These are phyloP conservation scores for Dryobotodes eremita DNA, from an alignment of 2,888 invertebrate genomes.

Conservation along the genomic window DNA sequence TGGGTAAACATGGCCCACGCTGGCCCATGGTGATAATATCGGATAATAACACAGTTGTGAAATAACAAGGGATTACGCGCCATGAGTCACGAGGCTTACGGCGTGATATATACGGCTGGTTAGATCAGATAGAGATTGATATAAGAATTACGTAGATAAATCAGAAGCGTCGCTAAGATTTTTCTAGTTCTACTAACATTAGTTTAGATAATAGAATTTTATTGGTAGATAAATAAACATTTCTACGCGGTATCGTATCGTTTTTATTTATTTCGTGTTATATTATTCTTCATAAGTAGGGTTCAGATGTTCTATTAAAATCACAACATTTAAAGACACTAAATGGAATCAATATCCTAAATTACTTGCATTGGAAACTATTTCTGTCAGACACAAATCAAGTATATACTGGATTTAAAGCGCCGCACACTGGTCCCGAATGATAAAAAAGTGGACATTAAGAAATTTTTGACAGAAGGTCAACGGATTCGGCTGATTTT, in stretches of 20 bases:
- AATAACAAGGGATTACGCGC: conserved; percentile 73
- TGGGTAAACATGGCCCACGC: conserved; percentile 80
- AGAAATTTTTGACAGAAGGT: too few species aligned
- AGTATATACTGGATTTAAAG: neutral
- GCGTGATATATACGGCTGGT: conserved; percentile 45
- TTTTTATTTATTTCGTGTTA: too few species aligned
- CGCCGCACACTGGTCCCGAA: too few species aligned
- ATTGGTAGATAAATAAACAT: neutral
- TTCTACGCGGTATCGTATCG: neutral
- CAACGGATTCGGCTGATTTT: too few species aligned
- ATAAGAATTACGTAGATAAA: conserved; percentile 30
- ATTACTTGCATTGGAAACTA: conserved; percentile 12
- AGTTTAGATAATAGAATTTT: neutral
- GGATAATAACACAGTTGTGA: conserved; percentile 79
- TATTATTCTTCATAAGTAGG: neutral
- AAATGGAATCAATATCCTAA: conserved; percentile 10
- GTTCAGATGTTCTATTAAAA: neutral
- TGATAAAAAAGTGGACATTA: too few species aligned
- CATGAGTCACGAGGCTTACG: conserved; percentile 72
- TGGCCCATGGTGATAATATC: conserved; percentile 74
- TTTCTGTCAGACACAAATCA: conserved; percentile 25
- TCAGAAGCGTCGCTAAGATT: neutral
- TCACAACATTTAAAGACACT: neutral
- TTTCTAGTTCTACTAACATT: neutral
- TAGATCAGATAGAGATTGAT: conserved; percentile 38